Percentiles rank a stretch among this genome's conserved stretches.
Evolutionary conservation across 2,797 vertebrate species (phyloP).

Genomic region (Helicolenus hilgendorfi): DNA sequence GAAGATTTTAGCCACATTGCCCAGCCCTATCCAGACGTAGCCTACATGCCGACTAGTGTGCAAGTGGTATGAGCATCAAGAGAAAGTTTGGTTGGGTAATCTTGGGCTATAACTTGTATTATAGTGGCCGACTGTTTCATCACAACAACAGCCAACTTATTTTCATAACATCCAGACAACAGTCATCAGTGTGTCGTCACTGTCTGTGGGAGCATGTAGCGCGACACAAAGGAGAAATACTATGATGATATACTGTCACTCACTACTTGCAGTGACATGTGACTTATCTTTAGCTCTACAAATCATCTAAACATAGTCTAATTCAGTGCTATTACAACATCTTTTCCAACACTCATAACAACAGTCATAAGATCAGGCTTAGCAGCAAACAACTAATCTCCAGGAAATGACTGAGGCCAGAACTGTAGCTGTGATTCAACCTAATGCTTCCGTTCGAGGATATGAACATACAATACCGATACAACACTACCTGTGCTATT

Average conservation of each 20-base stretch:
- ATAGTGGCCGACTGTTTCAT: constrained; percentile 9
- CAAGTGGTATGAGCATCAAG: background rate
- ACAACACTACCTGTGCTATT: background rate
- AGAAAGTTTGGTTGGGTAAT: constrained; percentile 12
- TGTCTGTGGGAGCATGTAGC: constrained; percentile 34
- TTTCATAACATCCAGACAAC: constrained; percentile 44
- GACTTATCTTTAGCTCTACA: background rate
- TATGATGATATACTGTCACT: constrained; percentile 14
- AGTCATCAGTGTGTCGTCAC: constrained; percentile 39
- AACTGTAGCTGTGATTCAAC: background rate
- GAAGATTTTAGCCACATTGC: too few relatives aligned
- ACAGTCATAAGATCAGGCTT: background rate
- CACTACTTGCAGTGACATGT: constrained; percentile 10
- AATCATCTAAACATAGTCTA: background rate
- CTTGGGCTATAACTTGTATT: background rate
- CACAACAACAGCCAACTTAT: background rate
- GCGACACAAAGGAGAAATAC: constrained; percentile 33
- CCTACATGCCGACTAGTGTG: background rate
- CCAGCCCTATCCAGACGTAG: accelerated
- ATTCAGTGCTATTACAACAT: background rate
- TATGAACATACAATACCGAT: constrained; percentile 1
- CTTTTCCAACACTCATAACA: background rate
- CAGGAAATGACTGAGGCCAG: constrained; percentile 46
- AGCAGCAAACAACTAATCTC: background rate
- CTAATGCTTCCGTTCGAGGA: constrained; percentile 9